These are phyloP conservation scores for Rhinopithecus roxellana DNA, from an alignment of 2,113 vertebrate genomes.

Conservation along the genomic window DNA sequence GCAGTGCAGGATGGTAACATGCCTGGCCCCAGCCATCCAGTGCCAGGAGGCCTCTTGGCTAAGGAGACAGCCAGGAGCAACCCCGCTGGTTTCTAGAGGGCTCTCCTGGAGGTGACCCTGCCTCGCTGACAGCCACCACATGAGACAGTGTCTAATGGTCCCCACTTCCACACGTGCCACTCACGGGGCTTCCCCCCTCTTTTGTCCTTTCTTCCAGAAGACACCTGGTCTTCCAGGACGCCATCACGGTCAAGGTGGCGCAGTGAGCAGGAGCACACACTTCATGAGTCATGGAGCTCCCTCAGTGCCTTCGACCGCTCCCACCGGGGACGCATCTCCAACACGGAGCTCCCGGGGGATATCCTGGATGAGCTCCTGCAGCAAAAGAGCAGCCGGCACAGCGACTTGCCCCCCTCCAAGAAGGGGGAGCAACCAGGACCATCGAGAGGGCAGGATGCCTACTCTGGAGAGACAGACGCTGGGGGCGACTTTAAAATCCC, in stretches of 20 bases:
- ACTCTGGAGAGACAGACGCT: constrained; percentile 75
- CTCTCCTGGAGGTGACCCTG: not conserved
- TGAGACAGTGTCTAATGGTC: no score
- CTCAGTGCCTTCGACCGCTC: constrained; percentile 93
- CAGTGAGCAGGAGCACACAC: constrained; percentile 88
- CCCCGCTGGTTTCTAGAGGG: not conserved
- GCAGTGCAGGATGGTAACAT: rapidly evolving
- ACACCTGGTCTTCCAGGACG: constrained; percentile 36
- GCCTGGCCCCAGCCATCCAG: not conserved
- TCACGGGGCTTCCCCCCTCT: not conserved
- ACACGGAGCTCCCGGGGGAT: constrained; percentile 91
- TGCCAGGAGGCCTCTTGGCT: not conserved
- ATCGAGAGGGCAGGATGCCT: constrained; percentile 72
- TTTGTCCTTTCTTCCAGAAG: constrained; percentile 76
- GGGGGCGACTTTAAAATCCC: constrained; percentile 92
- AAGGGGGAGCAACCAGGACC: constrained; percentile 73
- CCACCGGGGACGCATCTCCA: constrained; percentile 94
- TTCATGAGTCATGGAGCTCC: constrained; percentile 94
- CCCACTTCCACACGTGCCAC: not conserved
- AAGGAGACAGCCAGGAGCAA: not conserved
- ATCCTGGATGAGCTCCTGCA: constrained; percentile 96
- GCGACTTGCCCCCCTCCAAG: constrained; percentile 45
- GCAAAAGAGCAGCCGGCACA: constrained; percentile 80
- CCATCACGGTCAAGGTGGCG: constrained; percentile 75
- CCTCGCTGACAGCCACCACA: not conserved